These are phyloP conservation scores for Oncorhynchus kisutch DNA, from an alignment of 2,113 vertebrate species.

Conservation along the genomic window DNA sequence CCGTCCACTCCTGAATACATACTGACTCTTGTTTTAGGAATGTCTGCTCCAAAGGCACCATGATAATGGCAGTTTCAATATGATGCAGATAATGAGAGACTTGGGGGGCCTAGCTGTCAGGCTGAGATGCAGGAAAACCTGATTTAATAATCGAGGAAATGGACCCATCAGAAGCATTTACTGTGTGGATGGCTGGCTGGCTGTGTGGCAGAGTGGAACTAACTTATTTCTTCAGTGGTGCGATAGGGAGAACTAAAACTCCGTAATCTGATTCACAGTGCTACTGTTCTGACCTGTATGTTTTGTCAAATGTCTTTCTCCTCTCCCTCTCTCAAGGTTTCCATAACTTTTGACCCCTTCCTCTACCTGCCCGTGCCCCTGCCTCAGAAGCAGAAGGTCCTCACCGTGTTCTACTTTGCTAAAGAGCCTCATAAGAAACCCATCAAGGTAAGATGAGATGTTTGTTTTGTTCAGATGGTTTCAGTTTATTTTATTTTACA, in stretches of 20 bases:
- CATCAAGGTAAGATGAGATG: slow-evolving; percentile 80
- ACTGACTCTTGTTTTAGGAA: too few relatives aligned
- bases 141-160: too few relatives aligned
- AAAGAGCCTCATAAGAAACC: slow-evolving; percentile 97
- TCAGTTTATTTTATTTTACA: background rate
- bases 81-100: too few relatives aligned
- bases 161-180: too few relatives aligned
- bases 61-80: too few relatives aligned
- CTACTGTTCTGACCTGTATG: background rate
- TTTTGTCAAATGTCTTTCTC: background rate
- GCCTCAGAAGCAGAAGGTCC: slow-evolving; percentile 96
- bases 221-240: background rate
- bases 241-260: background rate
- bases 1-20: too few relatives aligned
- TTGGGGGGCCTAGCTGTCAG: too few relatives aligned
- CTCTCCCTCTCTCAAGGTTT: slow-evolving; percentile 77
- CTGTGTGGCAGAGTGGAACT: too few relatives aligned
- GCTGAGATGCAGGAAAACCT: too few relatives aligned
- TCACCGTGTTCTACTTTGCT: slow-evolving; percentile 92
- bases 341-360: slow-evolving; percentile 98
- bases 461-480: too few relatives aligned
- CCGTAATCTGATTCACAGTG: background rate
- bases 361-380: slow-evolving; percentile 94
- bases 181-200: too few relatives aligned
- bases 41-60: too few relatives aligned